Evolutionary conservation across 2,113 vertebrate species (phyloP).

Genomic region (Macaca nemestrina): DNA sequence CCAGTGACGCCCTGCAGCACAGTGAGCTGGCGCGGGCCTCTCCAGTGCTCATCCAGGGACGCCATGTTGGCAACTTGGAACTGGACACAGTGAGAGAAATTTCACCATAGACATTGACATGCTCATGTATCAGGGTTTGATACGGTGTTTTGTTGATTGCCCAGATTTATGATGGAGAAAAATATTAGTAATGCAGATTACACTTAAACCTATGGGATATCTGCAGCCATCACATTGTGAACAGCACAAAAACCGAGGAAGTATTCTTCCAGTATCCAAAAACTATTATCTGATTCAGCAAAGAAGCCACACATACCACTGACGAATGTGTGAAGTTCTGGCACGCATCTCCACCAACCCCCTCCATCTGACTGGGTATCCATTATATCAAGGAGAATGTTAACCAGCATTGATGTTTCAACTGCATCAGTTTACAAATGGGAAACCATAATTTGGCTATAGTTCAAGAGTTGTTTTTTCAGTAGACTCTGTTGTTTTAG

Average conservation of each 20-base stretch:
- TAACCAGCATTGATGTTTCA: rapidly evolving
- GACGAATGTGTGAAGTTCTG: rapidly evolving
- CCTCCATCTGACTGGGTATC: rapidly evolving
- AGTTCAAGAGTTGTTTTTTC: not conserved
- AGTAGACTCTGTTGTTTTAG: not conserved
- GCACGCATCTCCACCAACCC: rapidly evolving
- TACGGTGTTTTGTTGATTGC: rapidly evolving
- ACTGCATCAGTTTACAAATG: rapidly evolving
- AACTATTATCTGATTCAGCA: not conserved
- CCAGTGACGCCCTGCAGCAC: too few species aligned
- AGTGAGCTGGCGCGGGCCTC: too few species aligned
- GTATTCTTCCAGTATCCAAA: not conserved
- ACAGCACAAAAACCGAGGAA: rapidly evolving
- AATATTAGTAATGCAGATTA: not conserved
- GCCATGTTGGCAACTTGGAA: not conserved
- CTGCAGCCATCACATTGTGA: rapidly evolving
- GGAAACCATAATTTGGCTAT: rapidly evolving
- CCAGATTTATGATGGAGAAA: not conserved
- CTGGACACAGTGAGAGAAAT: rapidly evolving
- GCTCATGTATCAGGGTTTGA: rapidly evolving
- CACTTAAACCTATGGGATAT: rapidly evolving
- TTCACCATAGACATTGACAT: rapidly evolving
- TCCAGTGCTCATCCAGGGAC: too few species aligned
- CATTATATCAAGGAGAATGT: rapidly evolving
- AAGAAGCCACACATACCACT: not conserved